Base-by-base conservation (phyloP, 2,113 vertebrate species). In the Gila orcuttii region DNA sequence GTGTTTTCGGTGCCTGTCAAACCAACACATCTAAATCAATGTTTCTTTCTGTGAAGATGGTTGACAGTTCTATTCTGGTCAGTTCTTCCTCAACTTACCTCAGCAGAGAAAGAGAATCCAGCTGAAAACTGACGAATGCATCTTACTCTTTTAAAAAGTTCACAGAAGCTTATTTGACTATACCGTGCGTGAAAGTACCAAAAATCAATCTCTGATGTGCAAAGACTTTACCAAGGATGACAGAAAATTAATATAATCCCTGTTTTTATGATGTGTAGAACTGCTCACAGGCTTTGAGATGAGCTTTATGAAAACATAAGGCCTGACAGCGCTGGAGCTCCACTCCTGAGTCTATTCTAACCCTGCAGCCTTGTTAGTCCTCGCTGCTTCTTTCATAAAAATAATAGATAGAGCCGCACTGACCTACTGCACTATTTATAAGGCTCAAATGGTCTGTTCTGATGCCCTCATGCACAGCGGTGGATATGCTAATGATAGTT, bases 161-260 rank as follows among this genome's bases (percentile, higher is more conserved):
- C 8, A 25, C 3, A 9, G 57, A 60, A 47, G 47, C 78, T 82
- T 19, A 25, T 68, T 50, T 62, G 33, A n/a, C 73, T 52, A 10
- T 9, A 4, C 55, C 15, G 12, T 42, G 62, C 15, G 12, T 42
- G 62, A 71, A 25, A 52, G 39, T 31, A 71, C 45, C 66, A 68
- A 50, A 78, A 85, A 85, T 60, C 47, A 55, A 68, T 83, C 68
- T 78, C 50, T 59, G 23, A 92, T 89, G 87, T 88, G 87, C 84
- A 83, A 74, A 78, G 31, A 85, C 85, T 6, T 5, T 59, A 84
- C 60, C 88, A 66, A 89, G 90, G 85, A 73, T 91, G 91, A 92
- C 89, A 88, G 83, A 88, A 90, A 93, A 91, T 82, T 89, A 92
- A 92, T 89, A 85, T 84, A 88, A 91, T 90, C 84, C 82, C 84